Conservation (phyloP, 2,113 vertebrate genomes). For the Damaliscus lunatus region DNA sequence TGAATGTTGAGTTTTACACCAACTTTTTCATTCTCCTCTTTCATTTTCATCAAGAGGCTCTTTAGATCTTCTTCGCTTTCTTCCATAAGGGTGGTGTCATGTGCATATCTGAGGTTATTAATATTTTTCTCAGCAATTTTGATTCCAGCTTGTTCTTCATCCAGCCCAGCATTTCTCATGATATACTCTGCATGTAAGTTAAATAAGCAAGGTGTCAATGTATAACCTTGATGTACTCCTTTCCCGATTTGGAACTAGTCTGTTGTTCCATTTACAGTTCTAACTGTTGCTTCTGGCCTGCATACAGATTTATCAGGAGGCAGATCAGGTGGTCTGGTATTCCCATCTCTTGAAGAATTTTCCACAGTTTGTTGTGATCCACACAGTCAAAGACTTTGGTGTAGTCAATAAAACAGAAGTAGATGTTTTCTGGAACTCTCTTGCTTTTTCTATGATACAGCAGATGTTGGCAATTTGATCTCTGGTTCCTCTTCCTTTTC, state of each 20-base stretch:
- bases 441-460: neutral
- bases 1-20: neutral
- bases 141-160: neutral
- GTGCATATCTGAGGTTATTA: neutral
- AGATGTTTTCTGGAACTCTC: neutral
- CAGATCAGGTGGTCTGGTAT: neutral
- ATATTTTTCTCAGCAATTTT: neutral
- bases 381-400: neutral
- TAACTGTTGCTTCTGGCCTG: neutral
- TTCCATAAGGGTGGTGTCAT: neutral
- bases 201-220: neutral
- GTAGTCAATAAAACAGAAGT: neutral
- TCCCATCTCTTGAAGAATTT: neutral
- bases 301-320: neutral
- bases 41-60: neutral
- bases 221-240: neutral
- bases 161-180: neutral
- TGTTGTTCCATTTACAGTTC: neutral
- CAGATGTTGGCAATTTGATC: neutral
- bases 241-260: neutral
- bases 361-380: neutral
- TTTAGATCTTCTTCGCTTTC: neutral
- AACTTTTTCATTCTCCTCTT: neutral
- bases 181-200: neutral
- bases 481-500: neutral